Conservation (phyloP, 2,888 invertebrate genomes). For the Lasioglossum figueresi region DNA sequence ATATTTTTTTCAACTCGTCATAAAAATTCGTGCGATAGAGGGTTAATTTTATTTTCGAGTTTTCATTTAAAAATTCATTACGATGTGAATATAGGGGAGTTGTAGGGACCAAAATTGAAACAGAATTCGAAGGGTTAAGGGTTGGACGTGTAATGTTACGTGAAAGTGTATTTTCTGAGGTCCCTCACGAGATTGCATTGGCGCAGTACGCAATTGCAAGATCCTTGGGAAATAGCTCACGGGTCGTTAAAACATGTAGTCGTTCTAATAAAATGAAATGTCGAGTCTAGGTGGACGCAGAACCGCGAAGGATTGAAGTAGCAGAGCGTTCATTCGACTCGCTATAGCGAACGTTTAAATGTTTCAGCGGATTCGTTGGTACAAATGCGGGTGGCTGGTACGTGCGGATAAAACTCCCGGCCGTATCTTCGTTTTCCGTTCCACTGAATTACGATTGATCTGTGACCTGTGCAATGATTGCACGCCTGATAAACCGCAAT, state of each 20-base stretch:
- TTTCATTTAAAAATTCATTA: no score
- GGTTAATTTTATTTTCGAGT: no score
- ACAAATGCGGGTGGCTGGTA: conserved; percentile 22
- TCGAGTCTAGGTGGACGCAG: neutral
- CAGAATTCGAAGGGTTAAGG: neutral
- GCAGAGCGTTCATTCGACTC: conserved; percentile 3
- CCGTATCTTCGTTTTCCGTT: conserved; percentile 64
- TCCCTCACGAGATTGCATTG: neutral
- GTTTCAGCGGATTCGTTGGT: conserved; percentile 11
- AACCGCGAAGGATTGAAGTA: neutral
- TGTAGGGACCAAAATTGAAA: neutral
- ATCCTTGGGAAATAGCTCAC: neutral
- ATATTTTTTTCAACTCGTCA: no score
- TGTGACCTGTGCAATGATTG: conserved; percentile 56
- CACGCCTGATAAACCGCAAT: conserved; percentile 52
- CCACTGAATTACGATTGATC: conserved; percentile 60
- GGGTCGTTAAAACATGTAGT: neutral
- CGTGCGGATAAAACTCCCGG: conserved; percentile 45
- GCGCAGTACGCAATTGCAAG: neutral
- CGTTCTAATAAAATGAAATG: conserved; percentile 8
- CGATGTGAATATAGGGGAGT: neutral
- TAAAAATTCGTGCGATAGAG: no score
- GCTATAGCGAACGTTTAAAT: conserved; percentile 21
- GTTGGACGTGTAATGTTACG: neutral
- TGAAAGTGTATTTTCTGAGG: neutral